Conservation (phyloP, 1,140 invertebrate species). For the Drosophila truncata region DNA sequence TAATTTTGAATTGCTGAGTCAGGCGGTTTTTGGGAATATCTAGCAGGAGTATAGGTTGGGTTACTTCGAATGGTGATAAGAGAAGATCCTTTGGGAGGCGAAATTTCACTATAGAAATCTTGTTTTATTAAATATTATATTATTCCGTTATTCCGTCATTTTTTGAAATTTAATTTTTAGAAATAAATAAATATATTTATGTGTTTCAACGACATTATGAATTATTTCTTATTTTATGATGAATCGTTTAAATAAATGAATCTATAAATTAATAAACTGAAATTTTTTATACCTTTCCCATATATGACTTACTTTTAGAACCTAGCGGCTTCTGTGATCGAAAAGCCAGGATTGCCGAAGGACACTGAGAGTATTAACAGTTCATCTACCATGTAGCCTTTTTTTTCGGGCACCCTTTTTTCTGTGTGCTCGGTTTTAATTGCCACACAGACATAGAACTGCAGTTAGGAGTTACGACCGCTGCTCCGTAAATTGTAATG, state of each 20-base stretch:
- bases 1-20: conserved; percentile 73
- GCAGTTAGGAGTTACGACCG: conserved; percentile 59
- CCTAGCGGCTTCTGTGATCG: neutral
- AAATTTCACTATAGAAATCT: too few species aligned
- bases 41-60: neutral
- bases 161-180: too few species aligned
- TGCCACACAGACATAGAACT: conserved; percentile 59
- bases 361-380: conserved; percentile 14
- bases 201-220: too few species aligned
- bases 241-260: too few species aligned
- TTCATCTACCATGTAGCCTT: conserved; percentile 6
- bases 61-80: neutral
- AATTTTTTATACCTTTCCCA: neutral
- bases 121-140: neutral
- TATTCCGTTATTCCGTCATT: too few species aligned
- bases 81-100: too few species aligned
- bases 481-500: conserved; percentile 72
- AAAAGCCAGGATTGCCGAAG: neutral
- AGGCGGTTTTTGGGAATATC: conserved; percentile 6
- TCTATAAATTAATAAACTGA: too few species aligned
- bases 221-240: too few species aligned
- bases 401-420: conserved; percentile 6
- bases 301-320: neutral
- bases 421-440: conserved; percentile 68
- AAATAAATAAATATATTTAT: too few species aligned